Evolutionary conservation across 2,113 vertebrate species (phyloP).

Genomic region (Sebastes fasciatus): DNA sequence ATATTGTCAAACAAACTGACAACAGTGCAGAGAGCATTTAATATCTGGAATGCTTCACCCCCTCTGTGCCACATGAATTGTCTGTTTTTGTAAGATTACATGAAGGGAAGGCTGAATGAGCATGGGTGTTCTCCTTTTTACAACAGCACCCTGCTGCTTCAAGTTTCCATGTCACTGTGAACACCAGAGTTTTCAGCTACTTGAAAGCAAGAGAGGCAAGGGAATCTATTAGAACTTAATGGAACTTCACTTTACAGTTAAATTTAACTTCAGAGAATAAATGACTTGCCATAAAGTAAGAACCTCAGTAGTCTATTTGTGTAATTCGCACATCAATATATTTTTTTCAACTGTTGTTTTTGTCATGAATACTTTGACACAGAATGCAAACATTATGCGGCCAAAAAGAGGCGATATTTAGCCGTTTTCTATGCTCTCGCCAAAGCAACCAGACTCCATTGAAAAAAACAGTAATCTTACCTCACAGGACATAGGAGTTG

Average conservation of each 20-base stretch:
- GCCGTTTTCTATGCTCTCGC: no score
- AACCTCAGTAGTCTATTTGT: background rate
- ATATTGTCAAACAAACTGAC: slow-evolving; percentile 61
- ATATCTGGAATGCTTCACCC: slow-evolving; percentile 37
- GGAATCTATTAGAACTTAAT: slow-evolving; percentile 14
- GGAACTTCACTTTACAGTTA: slow-evolving; percentile 11
- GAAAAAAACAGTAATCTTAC: no score
- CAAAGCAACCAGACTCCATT: no score
- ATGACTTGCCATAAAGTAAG: background rate
- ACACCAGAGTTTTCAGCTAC: slow-evolving; percentile 1
- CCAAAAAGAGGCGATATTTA: no score
- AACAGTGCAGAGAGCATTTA: slow-evolving; percentile 29
- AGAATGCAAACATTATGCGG: no score
- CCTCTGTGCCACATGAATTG: slow-evolving; percentile 39
- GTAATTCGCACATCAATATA: no score
- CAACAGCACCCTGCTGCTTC: slow-evolving; percentile 25
- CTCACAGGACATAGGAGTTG: no score
- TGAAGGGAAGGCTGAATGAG: slow-evolving; percentile 22
- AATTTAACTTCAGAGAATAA: slow-evolving; percentile 20
- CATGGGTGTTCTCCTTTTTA: slow-evolving; percentile 23
- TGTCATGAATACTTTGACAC: no score
- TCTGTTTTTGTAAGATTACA: slow-evolving; percentile 51
- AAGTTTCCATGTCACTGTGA: slow-evolving; percentile 31
- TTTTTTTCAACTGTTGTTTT: no score
- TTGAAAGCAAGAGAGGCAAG: background rate